Evolutionary conservation across 35 echinoderm and acorn worm species (phyloP).

Genomic region (Anneissia japonica): DNA sequence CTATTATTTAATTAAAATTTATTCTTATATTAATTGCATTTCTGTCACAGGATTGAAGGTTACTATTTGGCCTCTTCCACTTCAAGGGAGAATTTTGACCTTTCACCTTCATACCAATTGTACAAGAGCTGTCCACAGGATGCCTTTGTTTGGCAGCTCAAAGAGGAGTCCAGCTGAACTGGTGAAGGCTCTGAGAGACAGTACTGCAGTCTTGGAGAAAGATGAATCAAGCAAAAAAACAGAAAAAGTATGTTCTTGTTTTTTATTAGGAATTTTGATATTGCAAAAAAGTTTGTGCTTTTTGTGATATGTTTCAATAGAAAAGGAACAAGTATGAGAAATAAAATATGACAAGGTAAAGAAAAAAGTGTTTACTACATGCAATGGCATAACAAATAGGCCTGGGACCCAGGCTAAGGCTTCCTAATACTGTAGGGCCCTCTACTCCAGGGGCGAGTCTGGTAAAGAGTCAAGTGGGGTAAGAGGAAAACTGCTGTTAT

Average conservation of each 20-base stretch:
- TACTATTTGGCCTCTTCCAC: too few relatives aligned
- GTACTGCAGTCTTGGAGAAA: neutral
- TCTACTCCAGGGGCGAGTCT: too few relatives aligned
- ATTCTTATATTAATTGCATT: too few relatives aligned
- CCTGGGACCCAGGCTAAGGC: neutral
- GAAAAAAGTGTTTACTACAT: neutral
- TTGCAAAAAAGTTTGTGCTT: neutral
- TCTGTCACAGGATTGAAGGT: too few relatives aligned
- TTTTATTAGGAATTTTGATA: neutral
- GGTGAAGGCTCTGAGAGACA: conserved; percentile 24
- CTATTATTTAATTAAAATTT: too few relatives aligned
- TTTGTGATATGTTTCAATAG: too few relatives aligned
- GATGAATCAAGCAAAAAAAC: conserved; percentile 41
- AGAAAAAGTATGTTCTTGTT: conserved; percentile 57
- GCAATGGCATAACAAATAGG: neutral
- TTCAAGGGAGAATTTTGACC: too few relatives aligned
- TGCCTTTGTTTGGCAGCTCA: conserved; percentile 81
- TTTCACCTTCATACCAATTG: neutral
- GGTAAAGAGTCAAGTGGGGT: too few relatives aligned
- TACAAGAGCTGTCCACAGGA: conserved; percentile 1
- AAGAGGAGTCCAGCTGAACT: conserved; percentile 49
- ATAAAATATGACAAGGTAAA: too few relatives aligned
- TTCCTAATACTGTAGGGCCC: neutral
- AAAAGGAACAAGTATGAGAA: too few relatives aligned
- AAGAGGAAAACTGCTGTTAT: too few relatives aligned